phyloP scores from a whole-genome alignment of 2,888 invertebrate species.

The Thumatha senex region DNA sequence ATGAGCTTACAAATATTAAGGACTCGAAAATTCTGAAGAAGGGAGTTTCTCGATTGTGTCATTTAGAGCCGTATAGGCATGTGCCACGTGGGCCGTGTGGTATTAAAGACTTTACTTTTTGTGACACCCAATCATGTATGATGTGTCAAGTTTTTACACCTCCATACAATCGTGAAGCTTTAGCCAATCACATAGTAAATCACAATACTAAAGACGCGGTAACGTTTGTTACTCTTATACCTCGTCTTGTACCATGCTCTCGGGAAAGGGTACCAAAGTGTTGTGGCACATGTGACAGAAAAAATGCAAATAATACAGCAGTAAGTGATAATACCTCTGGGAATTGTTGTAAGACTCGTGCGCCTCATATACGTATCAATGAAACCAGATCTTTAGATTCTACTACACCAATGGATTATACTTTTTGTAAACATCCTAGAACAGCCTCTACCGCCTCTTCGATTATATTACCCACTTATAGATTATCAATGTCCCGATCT shows the following conservation, averaged over 20 bases:
- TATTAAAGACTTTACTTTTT: not conserved
- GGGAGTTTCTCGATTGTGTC: not conserved
- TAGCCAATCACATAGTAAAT: not conserved
- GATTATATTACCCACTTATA: not conserved
- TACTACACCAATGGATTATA: not conserved
- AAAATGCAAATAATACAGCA: not conserved
- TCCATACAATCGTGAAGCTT: not conserved
- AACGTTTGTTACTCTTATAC: not conserved
- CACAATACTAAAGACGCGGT: not conserved
- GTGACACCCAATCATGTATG: not conserved
- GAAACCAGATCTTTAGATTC: not conserved
- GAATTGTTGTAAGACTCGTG: not conserved
- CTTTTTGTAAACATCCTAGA: not conserved
- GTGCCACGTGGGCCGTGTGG: not conserved
- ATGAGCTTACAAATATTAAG: not conserved
- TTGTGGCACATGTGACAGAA: not conserved
- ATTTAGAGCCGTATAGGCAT: not conserved
- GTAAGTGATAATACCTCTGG: not conserved
- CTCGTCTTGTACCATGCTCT: not conserved
- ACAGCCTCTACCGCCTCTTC: not conserved
- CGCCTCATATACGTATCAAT: not conserved
- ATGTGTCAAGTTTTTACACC: constrained; percentile 1
- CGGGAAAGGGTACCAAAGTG: not conserved
- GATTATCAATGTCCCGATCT: not conserved
- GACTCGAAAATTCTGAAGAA: not conserved